phyloP scores from a whole-genome alignment of 2,888 invertebrate genomes.

The Agriopis marginaria region DNA sequence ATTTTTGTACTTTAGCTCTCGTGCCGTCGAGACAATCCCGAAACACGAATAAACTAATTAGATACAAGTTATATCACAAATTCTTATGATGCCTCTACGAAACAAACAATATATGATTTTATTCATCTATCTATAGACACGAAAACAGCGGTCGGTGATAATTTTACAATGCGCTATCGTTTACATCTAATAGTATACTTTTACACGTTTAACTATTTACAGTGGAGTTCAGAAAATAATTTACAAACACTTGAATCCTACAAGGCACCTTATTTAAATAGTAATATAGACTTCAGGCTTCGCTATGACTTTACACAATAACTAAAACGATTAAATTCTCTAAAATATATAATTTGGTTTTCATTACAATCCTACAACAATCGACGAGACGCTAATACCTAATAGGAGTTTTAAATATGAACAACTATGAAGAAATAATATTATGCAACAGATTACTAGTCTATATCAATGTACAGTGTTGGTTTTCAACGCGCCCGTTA shows the following conservation, averaged over 20 bases:
- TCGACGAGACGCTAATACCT: slow-evolving; percentile 81
- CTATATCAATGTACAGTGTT: slow-evolving; percentile 69
- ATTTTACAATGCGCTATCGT: slow-evolving; percentile 75
- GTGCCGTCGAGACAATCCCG: slow-evolving; percentile 63
- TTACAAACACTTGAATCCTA: slow-evolving; percentile 82
- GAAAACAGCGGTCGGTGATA: slow-evolving; percentile 71
- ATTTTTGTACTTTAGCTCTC: slow-evolving; percentile 73
- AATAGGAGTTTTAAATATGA: slow-evolving; percentile 85
- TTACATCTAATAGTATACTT: slow-evolving; percentile 82
- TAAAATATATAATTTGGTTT: slow-evolving; percentile 86
- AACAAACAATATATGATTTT: slow-evolving; percentile 80
- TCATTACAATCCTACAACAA: slow-evolving; percentile 84
- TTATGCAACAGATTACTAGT: slow-evolving; percentile 84
- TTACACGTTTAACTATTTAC: slow-evolving; percentile 81
- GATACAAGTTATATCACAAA: slow-evolving; percentile 85
- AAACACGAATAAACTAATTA: slow-evolving; percentile 77
- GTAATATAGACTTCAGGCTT: slow-evolving; percentile 83
- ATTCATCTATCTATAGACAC: slow-evolving; percentile 74
- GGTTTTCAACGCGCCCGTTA: slow-evolving; percentile 62
- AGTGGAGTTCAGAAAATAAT: slow-evolving; percentile 82
- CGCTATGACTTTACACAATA: slow-evolving; percentile 84
- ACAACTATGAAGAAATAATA: slow-evolving; percentile 84
- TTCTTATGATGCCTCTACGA: slow-evolving; percentile 84
- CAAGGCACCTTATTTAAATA: slow-evolving; percentile 85
- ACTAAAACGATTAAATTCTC: slow-evolving; percentile 84